Percentiles rank a stretch among this genome's conserved stretches.
Conservation (phyloP, 1,140 invertebrate species). For the Anthonomus grandis region DNA sequence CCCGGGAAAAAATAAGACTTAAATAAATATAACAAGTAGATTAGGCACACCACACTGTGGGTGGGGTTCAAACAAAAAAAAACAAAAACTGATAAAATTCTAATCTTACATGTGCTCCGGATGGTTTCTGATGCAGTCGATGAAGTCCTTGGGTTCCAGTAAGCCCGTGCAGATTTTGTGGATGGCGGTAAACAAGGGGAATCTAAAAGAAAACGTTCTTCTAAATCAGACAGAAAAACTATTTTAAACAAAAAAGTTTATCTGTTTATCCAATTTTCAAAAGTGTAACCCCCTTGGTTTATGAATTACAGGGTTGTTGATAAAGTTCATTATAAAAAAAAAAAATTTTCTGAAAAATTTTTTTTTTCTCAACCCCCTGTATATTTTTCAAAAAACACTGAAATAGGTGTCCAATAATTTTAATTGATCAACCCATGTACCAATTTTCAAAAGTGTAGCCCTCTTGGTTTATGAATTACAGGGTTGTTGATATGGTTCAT, state of each 20-base stretch:
- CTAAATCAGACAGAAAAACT: neutral
- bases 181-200: slow-evolving; percentile 93
- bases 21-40: neutral
- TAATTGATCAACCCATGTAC: too few relatives aligned
- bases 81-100: slow-evolving; percentile 7
- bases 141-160: slow-evolving; percentile 74
- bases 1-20: neutral
- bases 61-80: neutral
- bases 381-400: too few relatives aligned
- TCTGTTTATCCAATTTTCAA: neutral
- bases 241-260: neutral
- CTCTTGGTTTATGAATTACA: too few relatives aligned
- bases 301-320: too few relatives aligned
- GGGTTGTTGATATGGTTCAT: too few relatives aligned
- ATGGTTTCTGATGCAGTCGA: slow-evolving; percentile 89
- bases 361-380: too few relatives aligned
- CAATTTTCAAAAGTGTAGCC: too few relatives aligned
- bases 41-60: slow-evolving; percentile 7
- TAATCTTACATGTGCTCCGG: slow-evolving; percentile 93
- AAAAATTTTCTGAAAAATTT: too few relatives aligned
- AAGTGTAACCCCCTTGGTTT: too few relatives aligned
- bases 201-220: slow-evolving; percentile 57
- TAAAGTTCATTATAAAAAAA: too few relatives aligned
- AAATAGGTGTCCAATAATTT: too few relatives aligned
- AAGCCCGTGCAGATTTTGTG: slow-evolving; percentile 88